Percentiles rank a stretch among this genome's conserved stretches.
phyloP scores from a whole-genome alignment of 2,797 vertebrate species.

The Gymnodraco acuticeps region DNA sequence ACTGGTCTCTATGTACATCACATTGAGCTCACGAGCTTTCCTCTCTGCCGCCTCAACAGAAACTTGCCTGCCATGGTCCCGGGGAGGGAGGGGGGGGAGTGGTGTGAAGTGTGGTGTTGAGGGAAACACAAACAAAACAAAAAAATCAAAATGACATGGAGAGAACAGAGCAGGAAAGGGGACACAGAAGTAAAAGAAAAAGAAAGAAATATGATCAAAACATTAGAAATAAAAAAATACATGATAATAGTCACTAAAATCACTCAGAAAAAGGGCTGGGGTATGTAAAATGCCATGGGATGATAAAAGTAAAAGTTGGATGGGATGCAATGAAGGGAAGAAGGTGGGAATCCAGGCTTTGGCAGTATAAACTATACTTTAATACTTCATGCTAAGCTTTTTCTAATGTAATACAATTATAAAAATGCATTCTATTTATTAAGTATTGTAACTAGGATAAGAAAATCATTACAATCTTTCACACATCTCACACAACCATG shows the following conservation, averaged over 20 bases:
- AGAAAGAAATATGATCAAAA: conserved; percentile 69
- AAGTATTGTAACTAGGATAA: neutral
- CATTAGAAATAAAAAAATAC: conserved; percentile 57
- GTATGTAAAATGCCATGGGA: conserved; percentile 57
- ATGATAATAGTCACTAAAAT: conserved; percentile 49
- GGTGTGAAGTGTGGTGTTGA: conserved; percentile 65
- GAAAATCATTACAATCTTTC: conserved; percentile 12
- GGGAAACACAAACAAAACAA: conserved; percentile 62
- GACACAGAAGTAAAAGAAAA: conserved; percentile 35
- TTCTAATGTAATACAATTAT: neutral
- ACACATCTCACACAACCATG: conserved; percentile 47
- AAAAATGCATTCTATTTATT: neutral
- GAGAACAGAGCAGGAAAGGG: conserved; percentile 58
- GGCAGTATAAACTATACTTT: conserved; percentile 44
- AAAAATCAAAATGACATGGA: conserved; percentile 72
- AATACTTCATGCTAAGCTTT: neutral
- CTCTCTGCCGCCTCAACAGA: conserved; percentile 90
- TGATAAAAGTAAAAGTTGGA: conserved; percentile 71
- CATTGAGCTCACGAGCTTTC: conserved; percentile 87
- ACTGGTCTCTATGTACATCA: conserved; percentile 91
- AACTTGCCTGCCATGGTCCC: conserved; percentile 87
- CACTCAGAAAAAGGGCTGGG: conserved; percentile 37
- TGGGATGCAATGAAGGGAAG: conserved; percentile 71
- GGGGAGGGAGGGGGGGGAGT: conserved; percentile 51
- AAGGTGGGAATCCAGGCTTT: conserved; percentile 69